phyloP scores from a whole-genome alignment of 2,113 vertebrate species.

The Antechinus stuartii region DNA sequence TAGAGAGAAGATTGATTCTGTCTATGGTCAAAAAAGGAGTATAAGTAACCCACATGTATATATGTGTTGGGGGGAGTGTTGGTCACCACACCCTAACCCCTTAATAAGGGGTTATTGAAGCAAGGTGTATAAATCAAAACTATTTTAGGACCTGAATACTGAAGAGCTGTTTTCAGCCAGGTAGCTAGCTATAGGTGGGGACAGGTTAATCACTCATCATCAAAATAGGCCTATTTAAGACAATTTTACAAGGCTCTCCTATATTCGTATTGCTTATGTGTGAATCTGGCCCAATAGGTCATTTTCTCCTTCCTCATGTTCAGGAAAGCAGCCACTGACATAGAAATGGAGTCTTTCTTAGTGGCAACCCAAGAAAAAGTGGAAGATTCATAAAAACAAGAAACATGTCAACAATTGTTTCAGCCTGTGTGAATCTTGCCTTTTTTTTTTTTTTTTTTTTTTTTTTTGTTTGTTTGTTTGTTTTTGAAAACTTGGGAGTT shows the following conservation, averaged over 20 bases:
- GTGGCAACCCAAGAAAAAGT: neutral
- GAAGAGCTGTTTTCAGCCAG: constrained; percentile 44
- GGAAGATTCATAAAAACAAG: constrained; percentile 60
- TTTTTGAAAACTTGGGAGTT: constrained; percentile 37
- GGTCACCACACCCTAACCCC: neutral
- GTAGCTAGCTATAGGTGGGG: constrained; percentile 11
- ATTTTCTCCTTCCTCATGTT: neutral
- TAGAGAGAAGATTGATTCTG: constrained; percentile 4
- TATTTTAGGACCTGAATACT: neutral
- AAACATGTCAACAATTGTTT: constrained; percentile 48
- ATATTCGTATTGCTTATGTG: neutral
- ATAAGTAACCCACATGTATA: neutral
- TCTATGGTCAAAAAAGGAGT: neutral
- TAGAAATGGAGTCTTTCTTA: constrained; percentile 37
- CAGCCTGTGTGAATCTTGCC: constrained; percentile 34
- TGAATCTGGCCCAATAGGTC: constrained; percentile 20
- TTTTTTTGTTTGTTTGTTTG: too few relatives aligned
- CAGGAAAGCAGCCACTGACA: neutral
- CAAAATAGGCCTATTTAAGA: neutral
- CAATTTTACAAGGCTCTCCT: constrained; percentile 16
- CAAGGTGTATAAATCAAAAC: neutral
- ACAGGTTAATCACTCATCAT: constrained; percentile 24
- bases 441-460: constrained; percentile 20
- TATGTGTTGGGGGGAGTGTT: neutral
- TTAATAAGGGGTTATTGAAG: neutral